Evolutionary conservation across 2,888 invertebrate genomes (phyloP), one percentile per base, ranked within the genome.

Genomic region (Galerucella calmariensis): DNA sequence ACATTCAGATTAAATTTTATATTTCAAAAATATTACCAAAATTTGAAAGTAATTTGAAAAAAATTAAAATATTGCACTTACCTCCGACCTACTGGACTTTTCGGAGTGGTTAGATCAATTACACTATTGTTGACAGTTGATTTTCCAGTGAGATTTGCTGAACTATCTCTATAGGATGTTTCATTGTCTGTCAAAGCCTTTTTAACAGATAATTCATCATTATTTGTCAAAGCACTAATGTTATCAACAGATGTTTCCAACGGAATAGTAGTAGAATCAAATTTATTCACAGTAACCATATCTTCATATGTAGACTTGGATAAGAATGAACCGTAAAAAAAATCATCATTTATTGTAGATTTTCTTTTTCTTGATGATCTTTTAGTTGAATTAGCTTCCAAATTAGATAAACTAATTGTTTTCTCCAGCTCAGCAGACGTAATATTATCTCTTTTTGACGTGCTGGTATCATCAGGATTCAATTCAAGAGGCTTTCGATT

Each of bases 331-430:
- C 35, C 12, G 20, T 67, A 46, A n/a, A 41, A 14, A 48, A 58
- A 58, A 69, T 65, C 65, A 20, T 69, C 62, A 9, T 56, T 41
- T 14, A 63, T 4, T 9, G 58, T 62, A 11, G 73, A 68, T 73
- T 59, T 69, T 24, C 56, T 62, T 24, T 27, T 35, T 69, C 74
- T 67, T 0, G 67, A 61, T 11, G 74, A 70, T 62, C 61, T 59
- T 11, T 61, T 59, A 10, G 5, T 61, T 20, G 12, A 44, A 14
- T 67, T 16, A 2, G 14, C 27, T 67, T 35, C 35, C 27, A 20
- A 11, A 59, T 72, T 51, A 46, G 59, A 59, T 3, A 14, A 14
- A 51, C n/a, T n/a, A 8, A 51, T 51, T 51, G 51, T 51, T 51
- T 11, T 51, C n/a, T 12, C 51, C 2, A n/a, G 14, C 8, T 51